Percentiles rank a stretch among this genome's conserved stretches.
These are phyloP conservation scores for Diplosoma virens DNA, from an alignment of 23 tunicate genomes.

Conservation along the genomic window DNA sequence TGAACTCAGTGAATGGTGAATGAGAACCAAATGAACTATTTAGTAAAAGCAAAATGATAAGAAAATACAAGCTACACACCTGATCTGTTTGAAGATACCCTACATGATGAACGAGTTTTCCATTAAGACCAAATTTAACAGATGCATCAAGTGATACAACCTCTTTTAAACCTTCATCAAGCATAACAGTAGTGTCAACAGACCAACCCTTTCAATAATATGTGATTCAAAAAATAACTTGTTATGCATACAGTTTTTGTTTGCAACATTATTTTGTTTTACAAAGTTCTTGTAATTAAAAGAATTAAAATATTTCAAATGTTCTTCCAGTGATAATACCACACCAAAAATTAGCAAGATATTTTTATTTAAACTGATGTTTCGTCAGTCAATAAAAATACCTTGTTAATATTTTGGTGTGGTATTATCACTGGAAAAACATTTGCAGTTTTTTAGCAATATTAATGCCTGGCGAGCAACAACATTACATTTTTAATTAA, in stretches of 20 bases:
- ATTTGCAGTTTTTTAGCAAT: no score
- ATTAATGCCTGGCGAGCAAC: no score
- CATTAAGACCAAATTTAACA: slow-evolving; percentile 1
- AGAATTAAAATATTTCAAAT: not conserved
- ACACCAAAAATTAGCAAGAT: no score
- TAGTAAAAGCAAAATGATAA: not conserved
- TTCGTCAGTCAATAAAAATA: no score
- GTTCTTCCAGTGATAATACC: no score
- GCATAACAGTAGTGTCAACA: slow-evolving; percentile 15
- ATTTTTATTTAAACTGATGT: no score
- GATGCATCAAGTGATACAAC: slow-evolving; percentile 2
- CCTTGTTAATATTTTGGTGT: no score
- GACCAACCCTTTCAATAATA: slow-evolving; percentile 17
- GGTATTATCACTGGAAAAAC: no score
- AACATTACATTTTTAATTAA: not conserved
- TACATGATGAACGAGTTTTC: slow-evolving; percentile 7
- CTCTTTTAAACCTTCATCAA: slow-evolving; percentile 26
- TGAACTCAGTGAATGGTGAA: no score
- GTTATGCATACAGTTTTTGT: not conserved
- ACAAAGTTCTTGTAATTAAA: not conserved
- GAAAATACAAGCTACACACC: no score
- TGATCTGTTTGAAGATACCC: slow-evolving; percentile 37
- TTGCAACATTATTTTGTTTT: not conserved
- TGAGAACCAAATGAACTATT: no score
- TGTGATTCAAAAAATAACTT: not conserved